phyloP scores from a whole-genome alignment of 2,888 invertebrate species.

The Mythimna impura region DNA sequence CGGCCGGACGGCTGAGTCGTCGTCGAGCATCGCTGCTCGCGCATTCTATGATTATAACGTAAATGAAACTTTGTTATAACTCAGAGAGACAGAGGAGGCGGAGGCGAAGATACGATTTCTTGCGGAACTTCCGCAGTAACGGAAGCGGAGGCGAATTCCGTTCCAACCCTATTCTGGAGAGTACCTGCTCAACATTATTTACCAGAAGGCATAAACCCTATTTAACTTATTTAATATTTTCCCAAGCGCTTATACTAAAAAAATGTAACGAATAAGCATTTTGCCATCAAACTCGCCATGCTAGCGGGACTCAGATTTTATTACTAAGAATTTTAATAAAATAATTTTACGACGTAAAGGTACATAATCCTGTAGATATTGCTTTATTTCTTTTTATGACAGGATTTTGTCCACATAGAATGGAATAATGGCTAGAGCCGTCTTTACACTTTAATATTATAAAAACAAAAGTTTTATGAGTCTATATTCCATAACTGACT shows the following conservation, averaged over 20 bases:
- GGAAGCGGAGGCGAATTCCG: too few relatives aligned
- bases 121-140: too few relatives aligned
- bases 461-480: too few relatives aligned
- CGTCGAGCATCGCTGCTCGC: too few relatives aligned
- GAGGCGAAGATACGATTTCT: too few relatives aligned
- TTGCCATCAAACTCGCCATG: slow-evolving; percentile 15
- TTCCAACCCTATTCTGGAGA: not conserved
- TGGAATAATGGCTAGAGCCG: not conserved
- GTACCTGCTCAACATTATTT: not conserved
- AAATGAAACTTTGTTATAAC: too few relatives aligned
- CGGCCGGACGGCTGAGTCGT: too few relatives aligned
- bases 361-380: slow-evolving; percentile 55
- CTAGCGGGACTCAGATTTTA: slow-evolving; percentile 33
- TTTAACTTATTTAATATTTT: not conserved
- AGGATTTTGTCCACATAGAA: slow-evolving; percentile 12
- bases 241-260: not conserved
- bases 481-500: too few relatives aligned
- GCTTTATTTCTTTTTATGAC: slow-evolving; percentile 58
- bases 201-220: not conserved
- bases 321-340: slow-evolving; percentile 55
- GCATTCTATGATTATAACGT: too few relatives aligned
- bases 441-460: too few relatives aligned
- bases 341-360: slow-evolving; percentile 60
- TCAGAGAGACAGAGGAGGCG: too few relatives aligned
- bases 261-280: slow-evolving; percentile 9